A percentile compares a stretch with the other conserved stretches of the same genome.
phyloP scores from a whole-genome alignment of 2,113 vertebrate genomes.

The Rhodinocichla rosea region DNA sequence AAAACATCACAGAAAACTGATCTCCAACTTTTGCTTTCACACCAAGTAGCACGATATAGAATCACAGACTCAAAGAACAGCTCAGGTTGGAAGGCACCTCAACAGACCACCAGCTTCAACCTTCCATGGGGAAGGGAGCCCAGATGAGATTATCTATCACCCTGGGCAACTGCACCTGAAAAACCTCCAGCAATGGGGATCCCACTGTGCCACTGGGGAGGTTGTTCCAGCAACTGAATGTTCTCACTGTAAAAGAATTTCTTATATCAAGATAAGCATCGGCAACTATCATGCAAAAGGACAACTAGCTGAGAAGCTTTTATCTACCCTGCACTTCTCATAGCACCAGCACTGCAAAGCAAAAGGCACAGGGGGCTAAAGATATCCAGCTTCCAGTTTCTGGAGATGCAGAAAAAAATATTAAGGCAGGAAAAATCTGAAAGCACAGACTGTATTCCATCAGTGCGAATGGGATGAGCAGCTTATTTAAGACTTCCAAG shows the following conservation, averaged over 20 bases:
- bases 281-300: not conserved
- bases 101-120: not conserved
- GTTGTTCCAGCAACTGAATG: not conserved
- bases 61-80: not conserved
- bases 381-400: not conserved
- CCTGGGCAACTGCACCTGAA: not conserved
- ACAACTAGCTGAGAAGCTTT: not conserved
- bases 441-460: not conserved
- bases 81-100: not conserved
- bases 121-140: not conserved
- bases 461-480: not conserved
- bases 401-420: not conserved
- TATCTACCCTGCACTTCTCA: not conserved
- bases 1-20: not conserved
- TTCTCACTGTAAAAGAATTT: not conserved
- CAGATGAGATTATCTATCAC: not conserved
- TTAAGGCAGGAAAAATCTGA: not conserved
- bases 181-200: not conserved
- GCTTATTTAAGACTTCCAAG: not conserved
- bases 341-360: not conserved
- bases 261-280: not conserved
- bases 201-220: not conserved
- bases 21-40: not conserved
- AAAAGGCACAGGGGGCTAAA: not conserved
- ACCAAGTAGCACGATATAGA: not conserved